Percentiles rank a stretch among this genome's conserved stretches.
Evolutionary conservation across 1,140 invertebrate species (phyloP).

Genomic region (Panagrolaimus sp.): DNA sequence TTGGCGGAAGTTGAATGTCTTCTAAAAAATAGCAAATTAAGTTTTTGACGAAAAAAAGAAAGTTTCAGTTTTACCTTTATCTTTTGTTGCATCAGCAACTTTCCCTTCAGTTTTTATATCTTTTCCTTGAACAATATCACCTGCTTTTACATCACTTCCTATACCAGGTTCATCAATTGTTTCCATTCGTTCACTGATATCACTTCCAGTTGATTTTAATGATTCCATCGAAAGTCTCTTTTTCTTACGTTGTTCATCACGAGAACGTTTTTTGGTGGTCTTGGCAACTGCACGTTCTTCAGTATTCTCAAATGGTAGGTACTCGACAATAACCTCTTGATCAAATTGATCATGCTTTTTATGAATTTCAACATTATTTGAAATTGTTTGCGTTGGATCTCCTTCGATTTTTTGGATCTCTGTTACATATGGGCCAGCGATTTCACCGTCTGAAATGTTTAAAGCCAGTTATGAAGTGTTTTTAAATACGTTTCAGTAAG

Average conservation of each 20-base stretch:
- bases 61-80: too few relatives aligned
- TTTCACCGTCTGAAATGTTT: neutral
- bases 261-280: neutral
- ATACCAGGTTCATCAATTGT: neutral
- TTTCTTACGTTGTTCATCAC: constrained; percentile 1
- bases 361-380: constrained; percentile 5
- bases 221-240: constrained; percentile 8
- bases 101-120: too few relatives aligned
- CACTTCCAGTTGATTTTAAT: neutral
- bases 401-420: neutral
- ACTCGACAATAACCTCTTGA: constrained; percentile 4
- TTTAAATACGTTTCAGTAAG: too few relatives aligned
- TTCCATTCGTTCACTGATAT: neutral
- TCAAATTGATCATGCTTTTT: neutral
- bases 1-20: too few relatives aligned
- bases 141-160: too few relatives aligned
- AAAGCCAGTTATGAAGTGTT: too few relatives aligned
- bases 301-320: neutral
- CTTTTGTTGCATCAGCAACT: too few relatives aligned
- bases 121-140: too few relatives aligned
- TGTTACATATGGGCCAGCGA: neutral
- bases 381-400: neutral
- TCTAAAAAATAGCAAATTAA: too few relatives aligned
- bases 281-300: neutral
- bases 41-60: too few relatives aligned